A percentile compares a stretch with the other conserved stretches of the same genome.
Conservation (phyloP, 2,113 vertebrate genomes). For the Stigmatopora argus region DNA sequence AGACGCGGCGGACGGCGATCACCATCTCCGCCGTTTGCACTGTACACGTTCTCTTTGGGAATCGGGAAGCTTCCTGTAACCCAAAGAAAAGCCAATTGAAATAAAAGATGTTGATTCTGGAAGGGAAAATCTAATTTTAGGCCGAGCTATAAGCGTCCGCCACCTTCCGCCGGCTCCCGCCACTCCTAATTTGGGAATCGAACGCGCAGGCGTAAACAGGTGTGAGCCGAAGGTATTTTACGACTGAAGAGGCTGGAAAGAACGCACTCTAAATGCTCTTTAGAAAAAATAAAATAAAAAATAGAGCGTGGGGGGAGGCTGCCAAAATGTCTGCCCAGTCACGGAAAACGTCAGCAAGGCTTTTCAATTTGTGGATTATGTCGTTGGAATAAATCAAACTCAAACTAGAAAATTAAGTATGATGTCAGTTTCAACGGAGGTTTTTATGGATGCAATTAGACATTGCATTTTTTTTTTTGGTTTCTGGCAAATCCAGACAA, state of each 20-base stretch:
- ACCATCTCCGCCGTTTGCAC: conserved; percentile 15
- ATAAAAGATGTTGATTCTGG: not conserved
- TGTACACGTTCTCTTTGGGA: conserved; percentile 58
- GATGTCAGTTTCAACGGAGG: too few relatives aligned
- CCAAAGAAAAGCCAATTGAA: not conserved
- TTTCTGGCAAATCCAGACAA: too few relatives aligned
- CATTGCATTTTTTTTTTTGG: too few relatives aligned
- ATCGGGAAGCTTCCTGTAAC: conserved; percentile 48
- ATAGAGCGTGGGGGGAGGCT: not conserved
- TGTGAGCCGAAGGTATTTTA: conserved; percentile 24
- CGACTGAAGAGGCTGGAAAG: not conserved
- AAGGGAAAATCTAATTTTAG: conserved; percentile 22
- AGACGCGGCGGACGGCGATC: conserved; percentile 36
- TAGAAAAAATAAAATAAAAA: not conserved
- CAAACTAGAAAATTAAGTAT: too few relatives aligned
- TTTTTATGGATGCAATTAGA: too few relatives aligned
- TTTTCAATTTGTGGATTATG: conserved; percentile 61
- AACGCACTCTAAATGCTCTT: not conserved
- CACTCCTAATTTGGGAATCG: conserved; percentile 57
- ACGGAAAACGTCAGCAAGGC: conserved; percentile 64
- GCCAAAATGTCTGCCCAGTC: conserved; percentile 45
- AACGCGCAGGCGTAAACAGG: conserved; percentile 44
- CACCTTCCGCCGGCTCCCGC: conserved; percentile 54
- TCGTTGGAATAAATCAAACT: conserved; percentile 5
- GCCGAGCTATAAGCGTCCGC: conserved; percentile 29